Evolutionary conservation across 2,797 vertebrate species (phyloP).

Genomic region (Acanthurus leucopareius): DNA sequence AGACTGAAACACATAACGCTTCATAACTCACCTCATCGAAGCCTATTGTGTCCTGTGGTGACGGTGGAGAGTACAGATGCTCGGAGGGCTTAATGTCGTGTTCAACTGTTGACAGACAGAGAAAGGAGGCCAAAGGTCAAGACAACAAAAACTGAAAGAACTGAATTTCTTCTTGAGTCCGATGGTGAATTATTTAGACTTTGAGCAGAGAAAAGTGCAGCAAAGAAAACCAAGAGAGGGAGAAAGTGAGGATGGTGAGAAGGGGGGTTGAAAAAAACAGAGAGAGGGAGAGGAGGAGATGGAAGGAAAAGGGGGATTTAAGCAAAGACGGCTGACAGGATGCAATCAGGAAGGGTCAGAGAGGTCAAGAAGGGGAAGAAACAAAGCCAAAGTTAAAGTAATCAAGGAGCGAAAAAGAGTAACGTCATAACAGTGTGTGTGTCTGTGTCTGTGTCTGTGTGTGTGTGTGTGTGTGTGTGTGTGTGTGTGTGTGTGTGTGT

Average conservation of each 20-base stretch:
- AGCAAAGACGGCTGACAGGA: conserved; percentile 20
- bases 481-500: conserved; percentile 17
- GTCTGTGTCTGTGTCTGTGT: conserved; percentile 19
- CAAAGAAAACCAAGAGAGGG: not conserved
- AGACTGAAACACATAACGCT: not conserved
- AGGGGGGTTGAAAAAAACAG: not conserved
- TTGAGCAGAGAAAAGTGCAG: conserved; percentile 6
- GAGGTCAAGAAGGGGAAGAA: conserved; percentile 54
- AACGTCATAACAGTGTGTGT: conserved; percentile 29
- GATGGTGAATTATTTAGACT: conserved; percentile 43
- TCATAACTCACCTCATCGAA: conserved; percentile 91
- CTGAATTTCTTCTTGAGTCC: conserved; percentile 32
- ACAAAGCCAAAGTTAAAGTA: conserved; percentile 40
- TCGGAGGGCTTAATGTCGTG: conserved; percentile 89
- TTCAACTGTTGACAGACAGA: conserved; percentile 86
- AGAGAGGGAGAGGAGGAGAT: not conserved
- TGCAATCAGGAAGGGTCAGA: conserved; percentile 29
- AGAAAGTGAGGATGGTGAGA: not conserved
- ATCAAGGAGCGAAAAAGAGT: conserved; percentile 35
- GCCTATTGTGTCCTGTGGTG: conserved; percentile 89
- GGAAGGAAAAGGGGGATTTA: not conserved
- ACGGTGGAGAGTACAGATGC: conserved; percentile 83
- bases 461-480: conserved; percentile 33
- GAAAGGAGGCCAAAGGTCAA: conserved; percentile 25
- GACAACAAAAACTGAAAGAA: conserved; percentile 31